Evolutionary conservation across 2,888 invertebrate genomes (phyloP).

Genomic region (Catocala sponsa): DNA sequence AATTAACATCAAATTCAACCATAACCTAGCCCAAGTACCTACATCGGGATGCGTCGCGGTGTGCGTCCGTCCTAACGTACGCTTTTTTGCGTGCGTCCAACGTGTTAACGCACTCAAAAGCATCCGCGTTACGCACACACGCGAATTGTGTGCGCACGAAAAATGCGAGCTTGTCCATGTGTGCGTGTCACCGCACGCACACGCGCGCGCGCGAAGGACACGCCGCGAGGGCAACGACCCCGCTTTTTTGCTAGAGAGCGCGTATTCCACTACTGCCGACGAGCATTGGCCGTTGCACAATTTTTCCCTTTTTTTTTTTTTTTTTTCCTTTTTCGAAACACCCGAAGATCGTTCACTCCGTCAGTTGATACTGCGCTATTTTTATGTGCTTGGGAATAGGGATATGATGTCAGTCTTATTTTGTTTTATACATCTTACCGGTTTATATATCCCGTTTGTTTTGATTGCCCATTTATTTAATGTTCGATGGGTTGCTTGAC

Average conservation of each 20-base stretch:
- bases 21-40: conserved; percentile 49
- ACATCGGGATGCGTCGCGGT: conserved; percentile 38
- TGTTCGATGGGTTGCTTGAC: conserved; percentile 20
- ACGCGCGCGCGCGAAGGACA: conserved; percentile 81
- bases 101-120: conserved; percentile 74
- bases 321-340: conserved; percentile 60
- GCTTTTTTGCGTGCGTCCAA: conserved; percentile 61
- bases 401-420: conserved; percentile 74
- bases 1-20: conserved; percentile 26
- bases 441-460: conserved; percentile 66
- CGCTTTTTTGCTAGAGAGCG: conserved; percentile 84
- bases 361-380: conserved; percentile 67
- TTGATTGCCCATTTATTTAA: conserved; percentile 60
- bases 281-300: conserved; percentile 80
- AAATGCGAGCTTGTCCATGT: conserved; percentile 59
- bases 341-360: conserved; percentile 77
- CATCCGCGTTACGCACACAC: conserved; percentile 69
- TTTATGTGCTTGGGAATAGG: conserved; percentile 74
- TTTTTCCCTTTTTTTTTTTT: conserved; percentile 59
- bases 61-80: conserved; percentile 51
- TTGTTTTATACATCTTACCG: conserved; percentile 50
- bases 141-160: conserved; percentile 59
- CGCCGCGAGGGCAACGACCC: conserved; percentile 82
- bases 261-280: conserved; percentile 77
- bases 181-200: conserved; percentile 70